Percentiles rank a stretch among this genome's conserved stretches.
phyloP scores from a whole-genome alignment of 1,140 invertebrate genomes.

The Platorchestia sp. region DNA sequence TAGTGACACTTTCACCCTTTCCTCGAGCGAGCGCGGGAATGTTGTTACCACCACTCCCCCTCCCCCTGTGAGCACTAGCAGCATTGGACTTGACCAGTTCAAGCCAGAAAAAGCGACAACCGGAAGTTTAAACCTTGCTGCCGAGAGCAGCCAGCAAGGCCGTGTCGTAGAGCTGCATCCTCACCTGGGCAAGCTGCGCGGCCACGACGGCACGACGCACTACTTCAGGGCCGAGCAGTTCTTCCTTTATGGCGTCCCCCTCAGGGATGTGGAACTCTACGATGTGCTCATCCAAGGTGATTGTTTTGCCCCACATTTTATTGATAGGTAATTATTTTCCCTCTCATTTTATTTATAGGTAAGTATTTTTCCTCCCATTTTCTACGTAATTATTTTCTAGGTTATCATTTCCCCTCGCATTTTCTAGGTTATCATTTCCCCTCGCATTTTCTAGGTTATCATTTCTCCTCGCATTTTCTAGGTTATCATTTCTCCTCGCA shows the following conservation, averaged over 20 bases:
- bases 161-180: neutral
- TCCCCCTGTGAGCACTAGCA: neutral
- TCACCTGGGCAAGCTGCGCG: neutral
- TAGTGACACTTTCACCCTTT: neutral
- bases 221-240: slow-evolving; percentile 2
- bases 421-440: neutral
- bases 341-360: neutral
- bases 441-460: neutral
- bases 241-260: neutral
- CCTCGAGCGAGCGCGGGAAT: neutral
- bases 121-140: neutral
- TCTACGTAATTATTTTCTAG: too few species aligned
- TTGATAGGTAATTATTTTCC: neutral
- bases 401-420: neutral
- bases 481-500: too few species aligned
- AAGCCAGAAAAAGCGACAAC: neutral
- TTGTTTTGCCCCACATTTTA: neutral
- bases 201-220: neutral
- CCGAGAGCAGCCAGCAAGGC: neutral
- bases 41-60: neutral
- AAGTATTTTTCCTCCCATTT: too few species aligned
- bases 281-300: neutral
- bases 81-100: neutral
- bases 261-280: slow-evolving; percentile 1
- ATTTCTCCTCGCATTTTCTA: neutral